Evolutionary conservation across 2,888 invertebrate genomes (phyloP).

Genomic region (Agriopis leucophaearia): DNA sequence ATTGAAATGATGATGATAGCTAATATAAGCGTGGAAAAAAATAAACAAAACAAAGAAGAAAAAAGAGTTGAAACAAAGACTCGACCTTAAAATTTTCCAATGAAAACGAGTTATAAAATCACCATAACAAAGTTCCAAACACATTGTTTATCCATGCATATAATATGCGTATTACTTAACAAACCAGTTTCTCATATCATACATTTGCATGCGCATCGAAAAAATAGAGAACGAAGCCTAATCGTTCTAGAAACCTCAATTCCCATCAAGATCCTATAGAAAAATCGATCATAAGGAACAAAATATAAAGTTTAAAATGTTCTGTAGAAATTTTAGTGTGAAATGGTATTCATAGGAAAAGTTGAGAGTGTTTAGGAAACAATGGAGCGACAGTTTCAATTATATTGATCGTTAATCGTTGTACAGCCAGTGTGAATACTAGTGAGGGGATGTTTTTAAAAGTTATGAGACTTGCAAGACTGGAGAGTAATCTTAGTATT

Average conservation of each 20-base stretch:
- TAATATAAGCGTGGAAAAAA: too few species aligned
- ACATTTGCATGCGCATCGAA: slow-evolving; percentile 35
- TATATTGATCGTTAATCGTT: slow-evolving; percentile 39
- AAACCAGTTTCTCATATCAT: slow-evolving; percentile 22
- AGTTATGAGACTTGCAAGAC: background rate
- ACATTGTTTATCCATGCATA: slow-evolving; percentile 17
- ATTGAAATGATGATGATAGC: too few species aligned
- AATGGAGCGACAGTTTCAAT: slow-evolving; percentile 50
- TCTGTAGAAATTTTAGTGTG: background rate
- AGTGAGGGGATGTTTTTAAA: slow-evolving; percentile 27
- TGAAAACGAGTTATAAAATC: slow-evolving; percentile 16
- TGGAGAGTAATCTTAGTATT: background rate
- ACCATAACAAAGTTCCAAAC: background rate
- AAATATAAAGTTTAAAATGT: background rate
- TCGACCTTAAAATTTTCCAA: slow-evolving; percentile 1
- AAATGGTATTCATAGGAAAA: slow-evolving; percentile 47
- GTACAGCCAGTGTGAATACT: slow-evolving; percentile 24
- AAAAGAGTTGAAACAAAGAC: background rate
- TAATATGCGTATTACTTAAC: slow-evolving; percentile 16
- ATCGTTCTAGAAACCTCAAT: slow-evolving; percentile 38
- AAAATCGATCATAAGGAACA: background rate
- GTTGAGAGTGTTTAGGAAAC: slow-evolving; percentile 57
- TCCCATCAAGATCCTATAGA: slow-evolving; percentile 8
- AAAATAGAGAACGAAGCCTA: slow-evolving; percentile 36
- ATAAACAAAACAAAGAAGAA: too few species aligned